Base-by-base conservation (phyloP, 2,113 vertebrate genomes). In the Ochotona curzoniae region DNA sequence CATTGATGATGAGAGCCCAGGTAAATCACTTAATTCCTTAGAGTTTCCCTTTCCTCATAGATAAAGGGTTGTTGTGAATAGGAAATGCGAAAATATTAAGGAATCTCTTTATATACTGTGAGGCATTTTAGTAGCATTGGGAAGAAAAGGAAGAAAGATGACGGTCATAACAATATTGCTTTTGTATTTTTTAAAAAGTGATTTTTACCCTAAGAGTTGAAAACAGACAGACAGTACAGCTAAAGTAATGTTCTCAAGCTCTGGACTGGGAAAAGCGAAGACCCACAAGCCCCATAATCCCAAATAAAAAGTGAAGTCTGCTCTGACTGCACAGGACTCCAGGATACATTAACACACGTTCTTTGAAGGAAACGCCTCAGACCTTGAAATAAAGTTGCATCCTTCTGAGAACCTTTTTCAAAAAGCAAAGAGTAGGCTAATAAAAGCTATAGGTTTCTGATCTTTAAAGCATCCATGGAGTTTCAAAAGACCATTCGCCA, bases 381-480 rank as follows among this genome's bases (percentile, higher is more conserved):
- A 54, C 84, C 44, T 70, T 66, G 15, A 86, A 76, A 82, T 91
- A 86, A 93, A 89, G 78, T 70, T 67, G 2, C 30, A 75, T 74
- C 64, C 83, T 83, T 64, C 81, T 44, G 64, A 86, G 90, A 60
- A 4, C 23, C 35, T 87, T 87, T 94, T 70, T 51, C 73, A 80
- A 87, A 87, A 83, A 81, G 51, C 51, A 44, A 91, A 63, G 25
- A 8, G 23, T 60, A 23, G 14, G 9, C 70, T 74, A 32, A 63
- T 25, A 23, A 57, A 54, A 51, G 38, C 54, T 25, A 23, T 57
- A 54, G 60, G 32, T 69, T n/a, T 5, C 54, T 60, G 2, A 25
- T 49, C 82, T 67, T 47, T 60, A 28, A 63, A 90, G 32, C 83
- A 2, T 63, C 84, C 44, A 6, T 10, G 28, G 23, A 21, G 17